A percentile compares a stretch with the other conserved stretches of the same genome.
Conservation (phyloP, 2,888 invertebrate genomes). For the Caenorhabditis becei region DNA sequence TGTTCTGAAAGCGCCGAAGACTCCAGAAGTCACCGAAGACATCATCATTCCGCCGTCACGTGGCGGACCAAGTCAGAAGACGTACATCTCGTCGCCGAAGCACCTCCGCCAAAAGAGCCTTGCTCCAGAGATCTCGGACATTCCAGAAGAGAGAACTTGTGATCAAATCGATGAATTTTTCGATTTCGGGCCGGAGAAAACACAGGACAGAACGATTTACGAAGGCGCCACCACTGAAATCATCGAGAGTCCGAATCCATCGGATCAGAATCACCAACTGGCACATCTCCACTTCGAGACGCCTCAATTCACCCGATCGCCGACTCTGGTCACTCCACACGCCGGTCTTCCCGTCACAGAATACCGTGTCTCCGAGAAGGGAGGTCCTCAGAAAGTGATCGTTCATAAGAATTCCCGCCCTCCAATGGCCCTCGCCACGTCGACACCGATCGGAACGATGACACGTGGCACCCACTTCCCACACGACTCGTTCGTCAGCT, state of each 20-base stretch:
- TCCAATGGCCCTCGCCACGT: conserved; percentile 57
- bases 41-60: background rate
- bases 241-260: background rate
- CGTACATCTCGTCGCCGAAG: conserved; percentile 26
- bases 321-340: conserved; percentile 57
- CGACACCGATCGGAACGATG: conserved; percentile 61
- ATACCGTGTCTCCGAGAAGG: conserved; percentile 57
- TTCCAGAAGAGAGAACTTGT: conserved; percentile 54
- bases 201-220: background rate
- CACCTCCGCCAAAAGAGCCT: conserved; percentile 29
- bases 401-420: conserved; percentile 46
- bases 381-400: conserved; percentile 55
- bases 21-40: background rate
- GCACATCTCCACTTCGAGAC: background rate
- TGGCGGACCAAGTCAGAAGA: conserved; percentile 9
- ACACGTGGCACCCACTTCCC: too few species aligned
- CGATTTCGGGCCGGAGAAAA: conserved; percentile 50
- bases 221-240: background rate
- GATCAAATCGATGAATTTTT: conserved; percentile 67
- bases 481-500: conserved; percentile 70
- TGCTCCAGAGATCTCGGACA: conserved; percentile 44
- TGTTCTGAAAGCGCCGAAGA: too few species aligned
- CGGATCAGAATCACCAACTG: background rate
- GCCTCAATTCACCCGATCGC: conserved; percentile 57
- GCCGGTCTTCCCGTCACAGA: conserved; percentile 61